Percentiles rank a stretch among this genome's conserved stretches.
Conservation (phyloP, 2,888 invertebrate species). For the Idaea aversata region DNA sequence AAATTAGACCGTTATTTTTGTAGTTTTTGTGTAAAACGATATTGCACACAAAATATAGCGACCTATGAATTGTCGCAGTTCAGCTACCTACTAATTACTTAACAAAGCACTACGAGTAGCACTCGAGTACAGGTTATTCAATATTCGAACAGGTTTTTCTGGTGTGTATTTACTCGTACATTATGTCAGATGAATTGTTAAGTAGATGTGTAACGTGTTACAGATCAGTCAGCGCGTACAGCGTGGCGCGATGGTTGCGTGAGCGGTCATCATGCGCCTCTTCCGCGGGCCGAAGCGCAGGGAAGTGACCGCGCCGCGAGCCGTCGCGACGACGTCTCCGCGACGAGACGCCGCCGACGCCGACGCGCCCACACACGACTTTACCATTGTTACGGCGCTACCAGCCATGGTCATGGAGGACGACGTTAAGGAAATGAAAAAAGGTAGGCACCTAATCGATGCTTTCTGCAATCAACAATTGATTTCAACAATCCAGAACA, state of each 20-base stretch:
- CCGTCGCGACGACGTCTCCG: slow-evolving; percentile 69
- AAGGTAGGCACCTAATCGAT: slow-evolving; percentile 53
- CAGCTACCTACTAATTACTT: background rate
- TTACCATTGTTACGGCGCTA: slow-evolving; percentile 87
- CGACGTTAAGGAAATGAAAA: slow-evolving; percentile 81
- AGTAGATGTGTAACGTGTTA: slow-evolving; percentile 11
- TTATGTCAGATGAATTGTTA: slow-evolving; percentile 4
- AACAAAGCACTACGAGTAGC: background rate
- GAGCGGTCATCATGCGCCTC: slow-evolving; percentile 82
- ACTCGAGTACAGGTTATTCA: slow-evolving; percentile 2
- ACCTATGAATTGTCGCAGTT: background rate
- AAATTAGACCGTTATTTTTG: background rate
- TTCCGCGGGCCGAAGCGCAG: slow-evolving; percentile 84
- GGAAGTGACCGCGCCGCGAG: slow-evolving; percentile 80
- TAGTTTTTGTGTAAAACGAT: background rate
- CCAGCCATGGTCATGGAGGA: slow-evolving; percentile 89
- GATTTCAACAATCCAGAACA: background rate
- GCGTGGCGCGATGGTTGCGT: slow-evolving; percentile 72
- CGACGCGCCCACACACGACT: slow-evolving; percentile 78
- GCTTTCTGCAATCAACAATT: background rate
- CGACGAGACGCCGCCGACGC: slow-evolving; percentile 62
- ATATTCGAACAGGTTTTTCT: background rate
- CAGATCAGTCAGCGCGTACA: slow-evolving; percentile 43
- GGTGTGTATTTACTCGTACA: background rate
- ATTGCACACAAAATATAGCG: background rate